phyloP scores from a whole-genome alignment of 2,797 vertebrate species.

The Pampus argenteus region DNA sequence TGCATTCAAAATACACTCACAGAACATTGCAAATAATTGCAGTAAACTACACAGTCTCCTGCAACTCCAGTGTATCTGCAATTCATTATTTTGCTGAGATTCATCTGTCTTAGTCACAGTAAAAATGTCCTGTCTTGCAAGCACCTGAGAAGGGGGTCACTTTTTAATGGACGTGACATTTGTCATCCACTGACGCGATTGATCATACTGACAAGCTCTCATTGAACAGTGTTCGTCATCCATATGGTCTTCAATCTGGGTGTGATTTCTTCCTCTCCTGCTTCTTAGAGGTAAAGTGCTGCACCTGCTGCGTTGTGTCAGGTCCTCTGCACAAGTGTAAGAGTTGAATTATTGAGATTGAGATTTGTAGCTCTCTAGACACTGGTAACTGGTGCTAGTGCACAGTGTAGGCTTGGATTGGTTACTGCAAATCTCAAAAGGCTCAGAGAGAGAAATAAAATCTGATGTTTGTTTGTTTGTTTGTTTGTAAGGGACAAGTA shows the following conservation, averaged over 20 bases:
- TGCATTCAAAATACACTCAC: constrained; percentile 19
- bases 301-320: constrained; percentile 69
- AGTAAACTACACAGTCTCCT: background rate
- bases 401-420: constrained; percentile 3
- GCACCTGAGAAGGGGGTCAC: constrained; percentile 43
- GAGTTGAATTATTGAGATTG: constrained; percentile 53
- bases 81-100: constrained; percentile 48
- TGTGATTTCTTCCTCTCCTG: constrained; percentile 52
- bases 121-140: constrained; percentile 57
- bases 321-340: constrained; percentile 45
- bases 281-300: constrained; percentile 50
- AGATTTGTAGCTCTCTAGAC: constrained; percentile 40
- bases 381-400: constrained; percentile 14
- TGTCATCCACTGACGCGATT: constrained; percentile 64
- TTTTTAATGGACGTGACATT: constrained; percentile 63
- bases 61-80: constrained; percentile 23
- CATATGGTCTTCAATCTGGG: constrained; percentile 58
- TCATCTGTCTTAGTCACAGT: constrained; percentile 54
- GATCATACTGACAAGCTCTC: constrained; percentile 70
- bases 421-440: constrained; percentile 35
- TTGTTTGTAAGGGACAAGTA: too few species aligned
- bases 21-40: constrained; percentile 21
- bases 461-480: background rate
- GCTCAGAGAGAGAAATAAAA: constrained; percentile 7
- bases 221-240: constrained; percentile 46